A percentile compares a stretch with the other conserved stretches of the same genome.
These are phyloP conservation scores for Dicyrtomina minuta DNA, from an alignment of 2,888 invertebrate species.

Conservation along the genomic window DNA sequence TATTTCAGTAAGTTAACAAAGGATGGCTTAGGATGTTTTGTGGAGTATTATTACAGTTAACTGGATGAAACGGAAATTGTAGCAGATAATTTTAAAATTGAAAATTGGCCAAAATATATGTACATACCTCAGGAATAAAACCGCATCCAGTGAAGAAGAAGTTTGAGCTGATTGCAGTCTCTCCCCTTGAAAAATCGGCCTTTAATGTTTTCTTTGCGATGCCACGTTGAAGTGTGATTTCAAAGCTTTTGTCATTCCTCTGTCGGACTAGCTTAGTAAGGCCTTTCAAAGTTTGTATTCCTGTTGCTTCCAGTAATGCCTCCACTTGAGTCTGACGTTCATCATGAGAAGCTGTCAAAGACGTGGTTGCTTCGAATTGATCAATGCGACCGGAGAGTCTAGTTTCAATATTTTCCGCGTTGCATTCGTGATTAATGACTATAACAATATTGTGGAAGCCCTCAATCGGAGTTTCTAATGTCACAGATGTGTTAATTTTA, in stretches of 20 bases:
- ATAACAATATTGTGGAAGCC: constrained; percentile 29
- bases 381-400: constrained; percentile 20
- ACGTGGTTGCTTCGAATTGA: constrained; percentile 7
- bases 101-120: too few relatives aligned
- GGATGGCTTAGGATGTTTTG: too few relatives aligned
- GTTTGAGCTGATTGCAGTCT: background rate
- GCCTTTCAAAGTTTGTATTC: constrained; percentile 17
- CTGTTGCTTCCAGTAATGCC: constrained; percentile 14
- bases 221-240: background rate
- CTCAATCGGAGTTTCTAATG: constrained; percentile 44
- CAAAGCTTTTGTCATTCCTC: constrained; percentile 18
- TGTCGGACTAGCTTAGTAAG: background rate
- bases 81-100: too few relatives aligned
- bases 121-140: constrained; percentile 40
- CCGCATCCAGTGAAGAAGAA: constrained; percentile 42
- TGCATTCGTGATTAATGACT: constrained; percentile 20
- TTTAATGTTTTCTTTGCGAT: background rate
- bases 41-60: too few relatives aligned
- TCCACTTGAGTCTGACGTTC: constrained; percentile 11
- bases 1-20: too few relatives aligned
- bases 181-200: background rate
- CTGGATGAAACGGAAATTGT: too few relatives aligned
- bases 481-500: constrained; percentile 20
- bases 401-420: constrained; percentile 17
- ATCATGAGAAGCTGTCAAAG: constrained; percentile 8